These are phyloP conservation scores for Anguilla japonica DNA, from an alignment of 2,113 vertebrate genomes.

Conservation along the genomic window DNA sequence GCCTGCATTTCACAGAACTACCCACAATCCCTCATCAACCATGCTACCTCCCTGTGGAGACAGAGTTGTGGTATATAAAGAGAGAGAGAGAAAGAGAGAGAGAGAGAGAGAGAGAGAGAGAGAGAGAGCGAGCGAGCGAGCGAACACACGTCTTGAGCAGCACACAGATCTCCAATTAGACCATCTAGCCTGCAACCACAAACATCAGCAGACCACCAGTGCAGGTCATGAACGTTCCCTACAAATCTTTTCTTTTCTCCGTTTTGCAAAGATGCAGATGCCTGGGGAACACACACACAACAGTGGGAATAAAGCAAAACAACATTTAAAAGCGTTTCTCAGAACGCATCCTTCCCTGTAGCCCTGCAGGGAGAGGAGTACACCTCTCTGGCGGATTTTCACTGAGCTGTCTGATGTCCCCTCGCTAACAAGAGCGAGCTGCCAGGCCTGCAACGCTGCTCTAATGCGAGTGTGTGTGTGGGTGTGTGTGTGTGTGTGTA, in stretches of 20 bases:
- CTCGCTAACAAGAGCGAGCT: slow-evolving; percentile 32
- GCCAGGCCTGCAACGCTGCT: slow-evolving; percentile 13
- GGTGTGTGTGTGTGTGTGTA: not conserved
- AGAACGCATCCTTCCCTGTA: not conserved
- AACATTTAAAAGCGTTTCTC: not conserved
- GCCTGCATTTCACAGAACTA: not conserved
- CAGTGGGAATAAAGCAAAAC: not conserved
- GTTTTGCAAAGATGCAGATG: not conserved
- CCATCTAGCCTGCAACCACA: slow-evolving; percentile 31
- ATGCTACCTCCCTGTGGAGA: not conserved
- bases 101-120: too few relatives aligned
- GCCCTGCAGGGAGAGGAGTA: not conserved
- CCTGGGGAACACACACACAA: not conserved
- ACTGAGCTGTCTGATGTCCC: not conserved
- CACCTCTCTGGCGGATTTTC: not conserved
- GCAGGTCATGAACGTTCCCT: not conserved
- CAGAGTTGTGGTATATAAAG: not conserved
- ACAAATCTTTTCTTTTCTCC: not conserved
- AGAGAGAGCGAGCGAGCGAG: not conserved
- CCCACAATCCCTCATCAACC: not conserved
- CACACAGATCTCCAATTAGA: slow-evolving; percentile 14
- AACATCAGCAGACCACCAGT: slow-evolving; percentile 23
- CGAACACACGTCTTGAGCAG: not conserved
- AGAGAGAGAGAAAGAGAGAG: too few relatives aligned
- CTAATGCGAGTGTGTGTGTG: slow-evolving; percentile 23